Evolutionary conservation across 1,140 invertebrate genomes (phyloP).

Genomic region (Nylanderia fulva): DNA sequence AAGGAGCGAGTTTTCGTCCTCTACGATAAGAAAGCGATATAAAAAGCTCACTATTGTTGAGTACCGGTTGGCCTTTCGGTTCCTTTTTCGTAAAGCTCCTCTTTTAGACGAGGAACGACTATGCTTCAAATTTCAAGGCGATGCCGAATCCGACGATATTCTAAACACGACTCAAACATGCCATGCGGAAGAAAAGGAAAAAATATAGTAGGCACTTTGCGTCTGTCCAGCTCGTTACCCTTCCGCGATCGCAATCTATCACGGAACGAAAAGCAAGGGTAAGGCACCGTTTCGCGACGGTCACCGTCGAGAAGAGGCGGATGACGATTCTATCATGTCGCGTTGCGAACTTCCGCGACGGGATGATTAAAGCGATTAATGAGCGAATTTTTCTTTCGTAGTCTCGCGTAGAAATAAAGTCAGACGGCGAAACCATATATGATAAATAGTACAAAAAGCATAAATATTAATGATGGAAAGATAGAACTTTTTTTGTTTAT

Average conservation of each 20-base stretch:
- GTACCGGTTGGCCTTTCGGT: neutral
- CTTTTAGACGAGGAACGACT: neutral
- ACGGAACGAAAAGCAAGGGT: constrained; percentile 49
- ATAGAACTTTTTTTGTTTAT: neutral
- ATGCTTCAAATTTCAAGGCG: neutral
- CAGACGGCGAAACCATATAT: neutral
- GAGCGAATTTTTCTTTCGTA: constrained; percentile 52
- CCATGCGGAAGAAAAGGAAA: constrained; percentile 8
- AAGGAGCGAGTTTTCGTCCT: neutral
- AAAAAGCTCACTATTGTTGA: neutral
- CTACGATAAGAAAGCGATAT: neutral
- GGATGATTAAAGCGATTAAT: constrained; percentile 69
- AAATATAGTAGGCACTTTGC: neutral
- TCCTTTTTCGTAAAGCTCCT: neutral
- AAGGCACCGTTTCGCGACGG: constrained; percentile 53
- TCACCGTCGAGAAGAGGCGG: constrained; percentile 51
- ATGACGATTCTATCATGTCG: constrained; percentile 47
- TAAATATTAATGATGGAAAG: neutral
- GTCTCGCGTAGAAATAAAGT: neutral
- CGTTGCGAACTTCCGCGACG: constrained; percentile 60
- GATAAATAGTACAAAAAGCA: neutral
- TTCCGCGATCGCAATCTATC: constrained; percentile 58
- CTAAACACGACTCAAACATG: constrained; percentile 3
- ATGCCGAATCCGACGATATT: neutral
- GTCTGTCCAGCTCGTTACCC: constrained; percentile 58